Evolutionary conservation across 2,888 invertebrate species (phyloP).

Genomic region (Drosophila kambysellisi): DNA sequence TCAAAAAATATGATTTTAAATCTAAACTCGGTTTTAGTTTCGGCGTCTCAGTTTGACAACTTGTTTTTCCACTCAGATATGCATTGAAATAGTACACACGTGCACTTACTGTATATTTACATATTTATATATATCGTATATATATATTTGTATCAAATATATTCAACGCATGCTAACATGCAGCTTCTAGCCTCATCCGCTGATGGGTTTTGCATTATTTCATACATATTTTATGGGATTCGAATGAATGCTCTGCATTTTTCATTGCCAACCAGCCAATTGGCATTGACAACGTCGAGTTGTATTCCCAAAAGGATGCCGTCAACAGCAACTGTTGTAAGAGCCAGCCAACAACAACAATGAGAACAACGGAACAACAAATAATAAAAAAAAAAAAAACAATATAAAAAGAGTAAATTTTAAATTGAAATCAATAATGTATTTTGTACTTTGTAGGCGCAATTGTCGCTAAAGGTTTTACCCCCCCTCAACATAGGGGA

Average conservation of each 20-base stretch:
- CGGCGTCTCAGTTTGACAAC: background rate
- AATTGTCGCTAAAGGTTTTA: conserved; percentile 25
- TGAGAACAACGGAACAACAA: background rate
- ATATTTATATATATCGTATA: background rate
- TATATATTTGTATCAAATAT: background rate
- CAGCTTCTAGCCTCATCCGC: conserved; percentile 41
- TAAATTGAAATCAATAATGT: conserved; percentile 77
- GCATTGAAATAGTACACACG: background rate
- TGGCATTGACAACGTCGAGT: conserved; percentile 54
- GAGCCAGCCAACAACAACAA: background rate
- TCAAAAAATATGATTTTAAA: background rate
- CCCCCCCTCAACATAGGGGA: background rate
- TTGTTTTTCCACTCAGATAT: background rate
- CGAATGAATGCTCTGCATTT: conserved; percentile 64
- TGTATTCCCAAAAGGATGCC: conserved; percentile 50
- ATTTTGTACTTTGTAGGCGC: conserved; percentile 43
- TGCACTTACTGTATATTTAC: background rate
- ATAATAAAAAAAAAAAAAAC: background rate
- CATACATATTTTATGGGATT: conserved; percentile 66
- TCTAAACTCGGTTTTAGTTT: background rate
- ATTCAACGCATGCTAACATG: conserved; percentile 13
- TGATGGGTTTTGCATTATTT: conserved; percentile 58
- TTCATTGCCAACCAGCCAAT: conserved; percentile 62
- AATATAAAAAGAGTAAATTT: conserved; percentile 46
- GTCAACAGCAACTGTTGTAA: conserved; percentile 2